Conservation (phyloP, 1,140 invertebrate species). For the Drosophila ogumai region DNA sequence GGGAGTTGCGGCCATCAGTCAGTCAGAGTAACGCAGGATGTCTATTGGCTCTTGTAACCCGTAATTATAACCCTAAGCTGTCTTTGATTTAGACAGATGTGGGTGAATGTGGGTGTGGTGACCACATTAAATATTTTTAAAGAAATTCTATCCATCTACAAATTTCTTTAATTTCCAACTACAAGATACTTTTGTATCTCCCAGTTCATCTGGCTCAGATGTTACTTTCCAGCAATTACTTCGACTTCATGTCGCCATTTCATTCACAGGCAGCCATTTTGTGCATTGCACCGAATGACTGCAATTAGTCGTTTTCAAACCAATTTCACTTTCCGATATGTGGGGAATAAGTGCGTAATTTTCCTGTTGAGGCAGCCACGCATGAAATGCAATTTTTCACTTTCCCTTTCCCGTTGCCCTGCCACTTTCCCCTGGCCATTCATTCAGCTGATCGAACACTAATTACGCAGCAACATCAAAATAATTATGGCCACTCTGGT, state of each 20-base stretch:
- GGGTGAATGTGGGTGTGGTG: conserved; percentile 6
- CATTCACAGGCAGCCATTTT: conserved; percentile 35
- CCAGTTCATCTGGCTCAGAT: conserved; percentile 6
- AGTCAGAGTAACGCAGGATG: conserved; percentile 37
- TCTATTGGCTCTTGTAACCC: neutral
- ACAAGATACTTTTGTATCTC: neutral
- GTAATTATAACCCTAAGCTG: conserved; percentile 4
- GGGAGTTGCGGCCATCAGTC: conserved; percentile 66
- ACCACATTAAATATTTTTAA: too few species aligned
- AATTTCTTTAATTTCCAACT: neutral
- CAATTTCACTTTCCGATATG: conserved; percentile 66
- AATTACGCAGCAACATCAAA: conserved; percentile 81
- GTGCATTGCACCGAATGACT: conserved; percentile 40
- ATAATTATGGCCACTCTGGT: conserved; percentile 81
- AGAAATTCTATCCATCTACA: neutral
- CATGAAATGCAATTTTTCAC: conserved; percentile 81
- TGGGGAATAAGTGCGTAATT: conserved; percentile 73
- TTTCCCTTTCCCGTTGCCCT: conserved; percentile 63
- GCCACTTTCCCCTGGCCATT: conserved; percentile 1
- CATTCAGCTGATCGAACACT: conserved; percentile 72
- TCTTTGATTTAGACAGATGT: conserved; percentile 29
- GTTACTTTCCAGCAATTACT: neutral
- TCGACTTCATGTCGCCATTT: conserved; percentile 2
- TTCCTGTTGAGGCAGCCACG: conserved; percentile 67
- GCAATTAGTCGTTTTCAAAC: conserved; percentile 59